Conservation (phyloP, 2,888 invertebrate species). For the Pandemis heparana region DNA sequence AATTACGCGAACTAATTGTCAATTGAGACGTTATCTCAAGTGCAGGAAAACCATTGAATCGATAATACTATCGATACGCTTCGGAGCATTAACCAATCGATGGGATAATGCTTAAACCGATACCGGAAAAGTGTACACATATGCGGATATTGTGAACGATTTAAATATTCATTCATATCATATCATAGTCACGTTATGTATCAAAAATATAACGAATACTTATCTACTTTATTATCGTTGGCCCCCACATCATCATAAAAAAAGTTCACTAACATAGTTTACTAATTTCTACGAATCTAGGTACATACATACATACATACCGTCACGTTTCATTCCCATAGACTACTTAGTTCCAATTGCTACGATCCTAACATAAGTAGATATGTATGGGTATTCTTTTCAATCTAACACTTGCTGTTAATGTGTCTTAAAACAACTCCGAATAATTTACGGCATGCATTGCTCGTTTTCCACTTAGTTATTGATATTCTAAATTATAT, state of each 20-base stretch:
- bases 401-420: neutral
- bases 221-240: too few species aligned
- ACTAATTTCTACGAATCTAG: too few species aligned
- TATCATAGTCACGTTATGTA: too few species aligned
- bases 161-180: too few species aligned
- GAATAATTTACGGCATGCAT: neutral
- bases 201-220: too few species aligned
- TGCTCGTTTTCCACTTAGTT: neutral
- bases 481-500: slow-evolving; percentile 8
- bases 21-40: slow-evolving; percentile 10
- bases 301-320: too few species aligned
- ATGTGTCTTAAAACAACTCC: neutral
- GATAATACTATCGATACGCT: neutral
- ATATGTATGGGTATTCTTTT: neutral
- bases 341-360: too few species aligned
- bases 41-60: slow-evolving; percentile 1
- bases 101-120: neutral
- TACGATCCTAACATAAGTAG: neutral
- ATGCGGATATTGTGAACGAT: too few species aligned
- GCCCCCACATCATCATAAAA: too few species aligned
- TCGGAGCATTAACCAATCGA: neutral
- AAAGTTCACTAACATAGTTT: too few species aligned
- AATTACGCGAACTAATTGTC: slow-evolving; percentile 12
- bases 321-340: too few species aligned
- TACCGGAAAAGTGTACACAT: too few species aligned